These are phyloP conservation scores for Clunio marinus DNA, from an alignment of 2,888 invertebrate genomes.

Conservation along the genomic window DNA sequence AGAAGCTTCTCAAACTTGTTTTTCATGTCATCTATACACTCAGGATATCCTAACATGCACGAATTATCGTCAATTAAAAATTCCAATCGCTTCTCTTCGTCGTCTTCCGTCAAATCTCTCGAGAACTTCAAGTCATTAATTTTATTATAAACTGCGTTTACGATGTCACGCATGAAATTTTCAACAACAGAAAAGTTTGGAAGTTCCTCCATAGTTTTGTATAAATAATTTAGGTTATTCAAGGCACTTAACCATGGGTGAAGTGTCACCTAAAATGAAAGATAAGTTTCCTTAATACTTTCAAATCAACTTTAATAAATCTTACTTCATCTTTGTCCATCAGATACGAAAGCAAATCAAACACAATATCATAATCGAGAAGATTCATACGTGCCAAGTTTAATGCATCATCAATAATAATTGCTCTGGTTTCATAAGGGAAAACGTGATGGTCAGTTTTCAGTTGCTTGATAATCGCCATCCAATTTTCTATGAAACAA, in stretches of 20 bases:
- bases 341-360: slow-evolving; percentile 29
- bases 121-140: slow-evolving; percentile 26
- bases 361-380: slow-evolving; percentile 36
- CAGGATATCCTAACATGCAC: slow-evolving; percentile 31
- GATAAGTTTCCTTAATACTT: too few species aligned
- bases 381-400: slow-evolving; percentile 37
- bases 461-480: slow-evolving; percentile 23
- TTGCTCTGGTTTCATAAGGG: slow-evolving; percentile 29
- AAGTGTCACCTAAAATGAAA: too few species aligned
- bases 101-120: slow-evolving; percentile 26
- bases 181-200: slow-evolving; percentile 30
- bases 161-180: slow-evolving; percentile 31
- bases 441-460: slow-evolving; percentile 25
- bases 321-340: slow-evolving; percentile 30
- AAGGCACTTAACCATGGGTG: slow-evolving; percentile 34
- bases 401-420: slow-evolving; percentile 38
- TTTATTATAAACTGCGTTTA: slow-evolving; percentile 36
- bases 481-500: slow-evolving; percentile 23
- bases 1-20: slow-evolving; percentile 30
- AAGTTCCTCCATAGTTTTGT: slow-evolving; percentile 26
- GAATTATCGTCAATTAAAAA: slow-evolving; percentile 32
- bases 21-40: slow-evolving; percentile 35
- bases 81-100: slow-evolving; percentile 33
- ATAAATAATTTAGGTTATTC: slow-evolving; percentile 28
- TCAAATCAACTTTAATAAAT: too few species aligned